phyloP scores from a whole-genome alignment of 2,888 invertebrate species.

The Lasioglossum calceatum region DNA sequence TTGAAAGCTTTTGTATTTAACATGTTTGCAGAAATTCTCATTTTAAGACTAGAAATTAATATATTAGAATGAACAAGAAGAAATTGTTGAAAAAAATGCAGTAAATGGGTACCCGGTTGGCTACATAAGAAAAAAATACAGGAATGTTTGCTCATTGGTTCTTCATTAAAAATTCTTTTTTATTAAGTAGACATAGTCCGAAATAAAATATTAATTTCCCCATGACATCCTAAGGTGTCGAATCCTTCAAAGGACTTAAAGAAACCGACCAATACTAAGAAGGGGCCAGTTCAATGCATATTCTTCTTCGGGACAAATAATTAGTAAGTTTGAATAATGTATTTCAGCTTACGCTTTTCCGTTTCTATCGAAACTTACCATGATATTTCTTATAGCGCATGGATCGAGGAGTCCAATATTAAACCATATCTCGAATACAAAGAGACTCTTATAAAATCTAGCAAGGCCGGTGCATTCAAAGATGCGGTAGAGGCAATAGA shows the following conservation, averaged over 20 bases:
- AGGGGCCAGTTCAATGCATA: slow-evolving; percentile 91
- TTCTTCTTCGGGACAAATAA: slow-evolving; percentile 98
- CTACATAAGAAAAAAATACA: no score
- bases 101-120: no score
- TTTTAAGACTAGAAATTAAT: no score
- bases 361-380: slow-evolving; percentile 21
- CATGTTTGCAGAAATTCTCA: no score
- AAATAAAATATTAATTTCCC: slow-evolving; percentile 53
- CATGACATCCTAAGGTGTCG: slow-evolving; percentile 88
- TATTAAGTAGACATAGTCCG: not conserved
- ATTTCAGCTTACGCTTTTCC: slow-evolving; percentile 33
- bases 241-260: slow-evolving; percentile 92
- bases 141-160: not conserved
- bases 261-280: slow-evolving; percentile 90
- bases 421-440: slow-evolving; percentile 93
- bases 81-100: no score
- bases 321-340: slow-evolving; percentile 90
- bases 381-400: slow-evolving; percentile 88
- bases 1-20: no score
- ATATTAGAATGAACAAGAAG: no score
- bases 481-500: slow-evolving; percentile 93
- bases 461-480: slow-evolving; percentile 91
- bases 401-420: slow-evolving; percentile 94
- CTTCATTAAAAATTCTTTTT: not conserved
- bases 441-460: slow-evolving; percentile 90